Evolutionary conservation across 2,113 vertebrate genomes (phyloP).

Genomic region (Natator depressus): DNA sequence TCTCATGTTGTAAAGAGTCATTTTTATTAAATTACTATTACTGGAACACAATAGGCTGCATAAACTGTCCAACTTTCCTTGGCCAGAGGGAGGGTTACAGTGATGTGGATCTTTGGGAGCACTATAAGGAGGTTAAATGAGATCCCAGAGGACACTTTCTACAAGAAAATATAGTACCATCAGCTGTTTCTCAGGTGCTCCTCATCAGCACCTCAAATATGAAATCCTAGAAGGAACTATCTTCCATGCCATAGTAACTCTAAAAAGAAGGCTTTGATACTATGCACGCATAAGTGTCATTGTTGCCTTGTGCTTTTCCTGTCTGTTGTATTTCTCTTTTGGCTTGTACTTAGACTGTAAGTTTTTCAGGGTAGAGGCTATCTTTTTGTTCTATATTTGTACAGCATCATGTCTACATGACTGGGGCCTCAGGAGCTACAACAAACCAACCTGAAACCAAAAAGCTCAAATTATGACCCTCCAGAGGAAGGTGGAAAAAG

Average conservation of each 20-base stretch:
- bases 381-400: background rate
- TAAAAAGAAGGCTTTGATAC: background rate
- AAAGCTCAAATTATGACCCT: too few relatives aligned
- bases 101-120: background rate
- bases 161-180: background rate
- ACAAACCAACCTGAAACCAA: background rate
- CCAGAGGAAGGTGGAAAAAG: too few relatives aligned
- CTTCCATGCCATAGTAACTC: background rate
- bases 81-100: background rate
- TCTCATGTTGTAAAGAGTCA: background rate
- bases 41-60: background rate
- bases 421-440: background rate
- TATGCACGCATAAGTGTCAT: background rate
- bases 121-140: background rate
- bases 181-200: background rate
- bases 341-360: background rate
- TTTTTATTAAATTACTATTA: background rate
- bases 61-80: background rate
- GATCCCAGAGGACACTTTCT: background rate
- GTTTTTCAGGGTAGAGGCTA: background rate
- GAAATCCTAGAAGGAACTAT: background rate
- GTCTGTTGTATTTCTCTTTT: background rate
- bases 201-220: background rate
- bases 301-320: background rate
- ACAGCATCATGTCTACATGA: background rate